Percentiles rank a stretch among this genome's conserved stretches.
phyloP scores from a whole-genome alignment of 2,113 vertebrate genomes.

The Etia nguti region DNA sequence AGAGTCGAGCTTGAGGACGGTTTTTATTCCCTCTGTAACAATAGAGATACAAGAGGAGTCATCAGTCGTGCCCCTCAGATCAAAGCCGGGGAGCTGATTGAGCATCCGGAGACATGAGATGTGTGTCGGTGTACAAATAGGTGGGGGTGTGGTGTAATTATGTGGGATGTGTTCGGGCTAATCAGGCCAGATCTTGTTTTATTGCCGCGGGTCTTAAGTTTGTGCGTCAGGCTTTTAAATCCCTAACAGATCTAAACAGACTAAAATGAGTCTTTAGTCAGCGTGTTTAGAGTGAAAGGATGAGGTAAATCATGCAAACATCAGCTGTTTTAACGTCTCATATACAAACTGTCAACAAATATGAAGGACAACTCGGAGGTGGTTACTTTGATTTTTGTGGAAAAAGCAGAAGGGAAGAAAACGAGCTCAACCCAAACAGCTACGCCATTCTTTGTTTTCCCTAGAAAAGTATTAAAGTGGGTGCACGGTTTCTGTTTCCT shows the following conservation, averaged over 20 bases:
- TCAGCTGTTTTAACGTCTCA: background rate
- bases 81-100: background rate
- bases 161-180: fast-evolving
- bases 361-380: background rate
- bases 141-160: background rate
- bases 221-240: background rate
- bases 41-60: fast-evolving
- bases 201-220: background rate
- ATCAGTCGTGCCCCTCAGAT: background rate
- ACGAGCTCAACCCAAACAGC: background rate
- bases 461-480: background rate
- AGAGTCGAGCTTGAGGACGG: fast-evolving
- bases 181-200: background rate
- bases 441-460: background rate
- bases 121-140: background rate
- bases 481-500: background rate
- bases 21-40: background rate
- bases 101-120: background rate
- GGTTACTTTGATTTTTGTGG: background rate
- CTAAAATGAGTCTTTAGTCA: background rate
- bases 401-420: background rate
- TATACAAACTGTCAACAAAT: background rate
- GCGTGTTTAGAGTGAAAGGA: background rate
- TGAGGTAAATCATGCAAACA: background rate
- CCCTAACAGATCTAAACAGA: background rate